Evolutionary conservation across 2,888 invertebrate species (phyloP), one percentile per base, ranked within the genome.

Genomic region (Petrolisthes cinctipes): DNA sequence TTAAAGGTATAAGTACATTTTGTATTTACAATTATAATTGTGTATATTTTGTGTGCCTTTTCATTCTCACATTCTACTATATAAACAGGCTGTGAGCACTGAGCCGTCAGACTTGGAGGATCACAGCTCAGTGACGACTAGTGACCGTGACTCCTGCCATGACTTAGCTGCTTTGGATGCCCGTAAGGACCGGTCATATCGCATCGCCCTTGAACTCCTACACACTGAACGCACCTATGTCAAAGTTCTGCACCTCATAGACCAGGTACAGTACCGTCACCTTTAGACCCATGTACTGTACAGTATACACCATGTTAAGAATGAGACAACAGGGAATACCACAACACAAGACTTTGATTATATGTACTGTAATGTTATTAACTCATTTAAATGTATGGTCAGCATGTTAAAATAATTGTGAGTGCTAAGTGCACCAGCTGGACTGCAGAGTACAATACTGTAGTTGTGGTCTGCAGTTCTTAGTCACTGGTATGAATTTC

Each of bases 211-310:
- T 85, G 95, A 95, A 91, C 92, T 95, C 57, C 92, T 95, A 11
- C 93, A 94, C 9, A 95, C 95, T 0, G 95, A 95, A 92, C 93
- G 94, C 88, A 94, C 94, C 88, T 95, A 95, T 91, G 95, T 95
- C 0, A 93, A 93, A 79, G 93, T 94, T 91, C 92, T 95, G 73
- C 94, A 94, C 85, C 93, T 95, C 20, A 94, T 95, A 76, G 95
- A 95, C 91, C 95, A 95, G 93, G 94, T 95, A 88, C 79, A 91
- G 51, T 56, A 37, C 61, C 4, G 20, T 17, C 54, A 14, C 80
- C n/a, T 53, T 51, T 0, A n/a, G 14, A n/a, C 14, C 68, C 14
- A 68, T n/a, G n/a, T 14, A 68, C 68, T 68, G 68, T 14, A 17
- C n/a, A 68, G n/a, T 68, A 17, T 14, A 68, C 68, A 17, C 14